Percentiles rank a stretch among this genome's conserved stretches.
These are phyloP conservation scores for Rhinella marina DNA, from an alignment of 2,797 vertebrate species.

Conservation along the genomic window DNA sequence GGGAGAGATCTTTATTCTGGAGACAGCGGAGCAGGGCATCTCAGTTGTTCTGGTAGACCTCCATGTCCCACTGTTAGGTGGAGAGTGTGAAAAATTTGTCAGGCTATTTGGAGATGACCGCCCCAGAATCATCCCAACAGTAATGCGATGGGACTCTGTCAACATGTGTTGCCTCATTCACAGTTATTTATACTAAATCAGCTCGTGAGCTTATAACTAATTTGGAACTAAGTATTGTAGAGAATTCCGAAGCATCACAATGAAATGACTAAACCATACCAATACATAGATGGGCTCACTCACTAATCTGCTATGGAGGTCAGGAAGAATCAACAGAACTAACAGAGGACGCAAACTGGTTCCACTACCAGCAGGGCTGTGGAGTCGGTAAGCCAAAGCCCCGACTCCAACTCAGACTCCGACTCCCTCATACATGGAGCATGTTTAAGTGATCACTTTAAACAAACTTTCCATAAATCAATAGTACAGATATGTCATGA, in stretches of 20 bases:
- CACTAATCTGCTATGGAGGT: background rate
- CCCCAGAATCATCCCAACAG: background rate
- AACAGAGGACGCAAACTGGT: background rate
- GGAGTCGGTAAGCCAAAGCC: too few relatives aligned
- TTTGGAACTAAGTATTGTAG: background rate
- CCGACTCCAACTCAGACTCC: too few relatives aligned
- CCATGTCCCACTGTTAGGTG: background rate
- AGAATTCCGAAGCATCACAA: background rate
- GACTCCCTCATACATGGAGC: too few relatives aligned
- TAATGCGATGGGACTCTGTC: background rate
- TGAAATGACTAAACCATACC: background rate
- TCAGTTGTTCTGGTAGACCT: background rate
- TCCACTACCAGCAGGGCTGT: background rate
- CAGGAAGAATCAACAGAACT: background rate
- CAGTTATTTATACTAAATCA: background rate
- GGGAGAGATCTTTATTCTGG: conserved; percentile 12
- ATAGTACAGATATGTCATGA: too few relatives aligned
- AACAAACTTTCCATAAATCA: too few relatives aligned
- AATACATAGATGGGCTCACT: too few relatives aligned
- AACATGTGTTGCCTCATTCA: background rate
- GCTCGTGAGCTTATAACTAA: background rate
- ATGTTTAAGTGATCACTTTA: too few relatives aligned
- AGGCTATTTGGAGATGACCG: too few relatives aligned
- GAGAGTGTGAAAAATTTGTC: background rate
- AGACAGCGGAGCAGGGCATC: background rate